These are phyloP conservation scores for Rhadinocentrus ornatus DNA, from an alignment of 2,797 vertebrate genomes.

Conservation along the genomic window DNA sequence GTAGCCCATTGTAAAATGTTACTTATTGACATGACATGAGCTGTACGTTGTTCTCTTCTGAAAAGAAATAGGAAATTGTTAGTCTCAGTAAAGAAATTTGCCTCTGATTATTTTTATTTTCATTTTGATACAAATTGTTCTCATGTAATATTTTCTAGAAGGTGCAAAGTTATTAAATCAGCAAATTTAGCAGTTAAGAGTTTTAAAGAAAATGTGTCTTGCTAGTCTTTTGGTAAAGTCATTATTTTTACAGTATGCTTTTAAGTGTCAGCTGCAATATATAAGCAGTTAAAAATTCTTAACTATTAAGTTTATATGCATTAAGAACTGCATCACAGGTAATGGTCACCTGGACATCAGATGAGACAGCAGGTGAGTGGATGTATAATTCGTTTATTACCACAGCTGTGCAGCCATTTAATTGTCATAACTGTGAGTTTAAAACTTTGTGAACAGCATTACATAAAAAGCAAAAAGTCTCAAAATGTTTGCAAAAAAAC, in stretches of 20 bases:
- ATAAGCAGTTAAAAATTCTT: background rate
- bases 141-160: background rate
- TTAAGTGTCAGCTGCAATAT: background rate
- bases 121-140: background rate
- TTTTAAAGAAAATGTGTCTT: background rate
- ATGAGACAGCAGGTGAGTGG: background rate
- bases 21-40: background rate
- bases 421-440: background rate
- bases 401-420: background rate
- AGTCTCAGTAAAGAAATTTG: background rate
- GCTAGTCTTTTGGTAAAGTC: background rate
- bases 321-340: slow-evolving; percentile 96
- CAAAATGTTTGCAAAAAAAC: slow-evolving; percentile 15
- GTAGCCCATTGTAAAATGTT: slow-evolving; percentile 71
- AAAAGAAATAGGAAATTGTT: background rate
- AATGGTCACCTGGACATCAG: slow-evolving; percentile 91
- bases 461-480: background rate
- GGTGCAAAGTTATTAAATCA: too few species aligned
- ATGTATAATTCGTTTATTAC: background rate
- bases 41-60: background rate
- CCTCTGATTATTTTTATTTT: background rate
- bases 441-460: background rate
- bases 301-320: slow-evolving; percentile 67
- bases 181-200: background rate
- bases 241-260: background rate